Percentiles rank a stretch among this genome's conserved stretches.
Evolutionary conservation across 1,140 invertebrate genomes (phyloP).

Genomic region (Ylistrum balloti): DNA sequence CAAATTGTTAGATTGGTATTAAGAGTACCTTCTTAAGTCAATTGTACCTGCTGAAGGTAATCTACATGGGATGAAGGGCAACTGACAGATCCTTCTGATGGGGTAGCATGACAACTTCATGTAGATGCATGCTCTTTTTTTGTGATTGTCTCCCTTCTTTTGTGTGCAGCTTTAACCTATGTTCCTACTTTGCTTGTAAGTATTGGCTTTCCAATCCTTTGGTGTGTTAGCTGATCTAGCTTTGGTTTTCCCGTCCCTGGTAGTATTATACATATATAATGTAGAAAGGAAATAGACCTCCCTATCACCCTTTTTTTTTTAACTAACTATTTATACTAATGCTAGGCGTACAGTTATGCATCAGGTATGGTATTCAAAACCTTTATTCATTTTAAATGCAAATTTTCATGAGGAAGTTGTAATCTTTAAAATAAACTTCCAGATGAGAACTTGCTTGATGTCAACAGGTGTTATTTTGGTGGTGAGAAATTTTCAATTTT

Average conservation of each 20-base stretch:
- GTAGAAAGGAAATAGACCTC: not conserved
- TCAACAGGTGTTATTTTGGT: conserved; percentile 32
- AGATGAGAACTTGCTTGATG: conserved; percentile 27
- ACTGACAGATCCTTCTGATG: not conserved
- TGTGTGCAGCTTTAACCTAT: not conserved
- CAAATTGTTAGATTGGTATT: too few species aligned
- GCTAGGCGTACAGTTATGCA: not conserved
- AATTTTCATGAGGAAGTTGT: conserved; percentile 14
- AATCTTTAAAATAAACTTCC: not conserved
- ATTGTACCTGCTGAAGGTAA: not conserved
- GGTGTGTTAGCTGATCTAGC: not conserved
- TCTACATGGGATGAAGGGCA: not conserved
- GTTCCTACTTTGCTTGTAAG: not conserved
- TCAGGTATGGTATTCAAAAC: not conserved
- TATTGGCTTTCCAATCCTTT: not conserved
- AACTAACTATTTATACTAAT: not conserved
- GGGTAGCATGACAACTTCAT: not conserved
- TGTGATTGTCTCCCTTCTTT: not conserved
- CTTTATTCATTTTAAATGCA: not conserved
- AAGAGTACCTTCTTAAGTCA: not conserved
- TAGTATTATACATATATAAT: not conserved
- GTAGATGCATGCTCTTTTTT: not conserved
- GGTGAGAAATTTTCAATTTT: conserved; percentile 25
- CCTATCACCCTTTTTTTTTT: not conserved
- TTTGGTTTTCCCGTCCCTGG: conserved; percentile 1